Evolutionary conservation across 2,113 vertebrate species (phyloP).

Genomic region (Gallinago jamesoni): DNA sequence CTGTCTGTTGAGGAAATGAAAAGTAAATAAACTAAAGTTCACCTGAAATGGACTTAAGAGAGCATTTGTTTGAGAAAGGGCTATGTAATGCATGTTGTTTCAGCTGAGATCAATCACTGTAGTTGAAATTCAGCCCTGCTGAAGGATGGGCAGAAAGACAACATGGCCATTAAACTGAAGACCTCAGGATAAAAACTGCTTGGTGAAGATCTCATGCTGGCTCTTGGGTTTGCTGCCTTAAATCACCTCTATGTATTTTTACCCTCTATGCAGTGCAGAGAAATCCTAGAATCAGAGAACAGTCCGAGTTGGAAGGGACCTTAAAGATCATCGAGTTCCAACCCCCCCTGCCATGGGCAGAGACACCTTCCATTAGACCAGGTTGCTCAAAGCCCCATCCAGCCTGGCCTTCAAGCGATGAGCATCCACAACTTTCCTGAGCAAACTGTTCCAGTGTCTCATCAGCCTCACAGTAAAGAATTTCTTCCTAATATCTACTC

Average conservation of each 20-base stretch:
- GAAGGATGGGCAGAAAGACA: neutral
- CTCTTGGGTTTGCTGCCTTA: neutral
- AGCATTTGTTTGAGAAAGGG: neutral
- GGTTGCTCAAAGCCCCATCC: neutral
- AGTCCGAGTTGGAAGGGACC: neutral
- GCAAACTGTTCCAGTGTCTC: neutral
- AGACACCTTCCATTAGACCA: neutral
- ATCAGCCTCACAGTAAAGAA: neutral
- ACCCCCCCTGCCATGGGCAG: neutral
- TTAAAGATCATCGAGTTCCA: neutral
- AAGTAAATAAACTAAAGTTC: conserved; percentile 27
- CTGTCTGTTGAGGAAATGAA: neutral
- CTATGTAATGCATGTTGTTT: neutral
- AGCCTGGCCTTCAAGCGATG: neutral
- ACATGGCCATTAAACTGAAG: neutral
- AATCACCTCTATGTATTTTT: neutral
- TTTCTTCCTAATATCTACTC: neutral
- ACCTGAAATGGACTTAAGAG: neutral
- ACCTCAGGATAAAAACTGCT: neutral
- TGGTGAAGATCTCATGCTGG: neutral
- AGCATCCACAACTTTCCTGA: neutral
- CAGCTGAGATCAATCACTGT: neutral
- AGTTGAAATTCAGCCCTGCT: neutral
- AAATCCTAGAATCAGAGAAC: neutral
- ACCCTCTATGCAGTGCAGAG: neutral